Evolutionary conservation across 2,888 invertebrate species (phyloP).

Genomic region (Eupithecia centaureata): DNA sequence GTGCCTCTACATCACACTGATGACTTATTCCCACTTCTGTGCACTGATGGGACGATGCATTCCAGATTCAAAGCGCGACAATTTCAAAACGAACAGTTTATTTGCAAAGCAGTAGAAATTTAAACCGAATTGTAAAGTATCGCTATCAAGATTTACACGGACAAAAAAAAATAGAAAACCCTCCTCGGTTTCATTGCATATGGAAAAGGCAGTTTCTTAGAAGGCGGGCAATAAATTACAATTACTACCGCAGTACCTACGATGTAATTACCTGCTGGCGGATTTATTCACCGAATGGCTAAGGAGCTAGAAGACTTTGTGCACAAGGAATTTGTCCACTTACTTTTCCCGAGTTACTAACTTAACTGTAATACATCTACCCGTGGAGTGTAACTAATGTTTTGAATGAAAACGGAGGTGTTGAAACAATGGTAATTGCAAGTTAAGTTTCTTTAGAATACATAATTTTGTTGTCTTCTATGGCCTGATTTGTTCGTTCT

Average conservation of each 20-base stretch:
- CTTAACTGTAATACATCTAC: background rate
- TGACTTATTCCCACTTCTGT: too few species aligned
- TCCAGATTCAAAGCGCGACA: background rate
- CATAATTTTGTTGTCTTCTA: background rate
- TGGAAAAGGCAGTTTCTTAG: conserved; percentile 53
- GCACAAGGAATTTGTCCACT: conserved; percentile 35
- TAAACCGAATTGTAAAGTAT: background rate
- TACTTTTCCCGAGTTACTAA: conserved; percentile 14
- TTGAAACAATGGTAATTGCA: too few species aligned
- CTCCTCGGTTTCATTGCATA: conserved; percentile 51
- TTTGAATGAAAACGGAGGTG: background rate
- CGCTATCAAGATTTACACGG: conserved; percentile 8
- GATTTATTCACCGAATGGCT: conserved; percentile 46
- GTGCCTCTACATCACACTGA: background rate
- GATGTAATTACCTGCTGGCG: conserved; percentile 51
- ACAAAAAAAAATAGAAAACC: conserved; percentile 30
- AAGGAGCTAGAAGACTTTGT: conserved; percentile 42
- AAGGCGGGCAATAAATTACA: conserved; percentile 58
- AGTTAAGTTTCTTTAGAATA: background rate
- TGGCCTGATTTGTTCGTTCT: background rate
- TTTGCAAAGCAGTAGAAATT: background rate
- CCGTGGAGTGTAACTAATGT: background rate
- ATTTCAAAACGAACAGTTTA: background rate
- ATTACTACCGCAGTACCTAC: conserved; percentile 51
- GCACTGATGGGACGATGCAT: too few species aligned